Evolutionary conservation across 2,113 vertebrate genomes (phyloP).

Genomic region (Machaerirhynchus nigripectus): DNA sequence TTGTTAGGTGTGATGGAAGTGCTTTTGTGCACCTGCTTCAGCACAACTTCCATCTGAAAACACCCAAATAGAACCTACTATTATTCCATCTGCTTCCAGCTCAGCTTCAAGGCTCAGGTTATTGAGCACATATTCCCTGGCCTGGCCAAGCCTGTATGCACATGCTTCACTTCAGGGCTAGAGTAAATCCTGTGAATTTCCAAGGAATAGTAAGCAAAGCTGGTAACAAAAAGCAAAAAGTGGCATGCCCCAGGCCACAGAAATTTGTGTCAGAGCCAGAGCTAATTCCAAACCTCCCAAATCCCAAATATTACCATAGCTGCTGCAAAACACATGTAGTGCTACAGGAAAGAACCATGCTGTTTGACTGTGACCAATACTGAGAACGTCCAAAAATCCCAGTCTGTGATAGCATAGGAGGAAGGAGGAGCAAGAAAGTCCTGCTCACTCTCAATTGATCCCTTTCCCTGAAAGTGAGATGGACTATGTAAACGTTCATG

Average conservation of each 20-base stretch:
- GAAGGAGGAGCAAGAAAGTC: background rate
- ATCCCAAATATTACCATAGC: background rate
- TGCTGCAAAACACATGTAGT: background rate
- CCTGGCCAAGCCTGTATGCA: background rate
- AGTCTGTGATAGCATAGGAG: background rate
- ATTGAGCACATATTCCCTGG: background rate
- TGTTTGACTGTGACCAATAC: background rate
- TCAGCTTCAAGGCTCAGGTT: background rate
- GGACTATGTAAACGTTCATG: background rate
- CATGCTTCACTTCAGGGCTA: background rate
- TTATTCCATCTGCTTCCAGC: background rate
- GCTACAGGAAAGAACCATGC: background rate
- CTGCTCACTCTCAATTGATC: background rate
- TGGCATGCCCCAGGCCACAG: background rate
- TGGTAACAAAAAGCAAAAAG: background rate
- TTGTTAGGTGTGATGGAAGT: background rate
- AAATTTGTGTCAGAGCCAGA: background rate
- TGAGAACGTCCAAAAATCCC: background rate
- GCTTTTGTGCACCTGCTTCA: background rate
- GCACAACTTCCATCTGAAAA: background rate
- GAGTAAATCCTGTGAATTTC: background rate
- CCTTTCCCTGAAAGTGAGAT: background rate
- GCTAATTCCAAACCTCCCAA: background rate
- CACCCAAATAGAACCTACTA: background rate
- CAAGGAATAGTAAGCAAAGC: background rate